phyloP scores from a whole-genome alignment of 92 coral and sea anemone genomes.

The Nematostella vectensis region DNA sequence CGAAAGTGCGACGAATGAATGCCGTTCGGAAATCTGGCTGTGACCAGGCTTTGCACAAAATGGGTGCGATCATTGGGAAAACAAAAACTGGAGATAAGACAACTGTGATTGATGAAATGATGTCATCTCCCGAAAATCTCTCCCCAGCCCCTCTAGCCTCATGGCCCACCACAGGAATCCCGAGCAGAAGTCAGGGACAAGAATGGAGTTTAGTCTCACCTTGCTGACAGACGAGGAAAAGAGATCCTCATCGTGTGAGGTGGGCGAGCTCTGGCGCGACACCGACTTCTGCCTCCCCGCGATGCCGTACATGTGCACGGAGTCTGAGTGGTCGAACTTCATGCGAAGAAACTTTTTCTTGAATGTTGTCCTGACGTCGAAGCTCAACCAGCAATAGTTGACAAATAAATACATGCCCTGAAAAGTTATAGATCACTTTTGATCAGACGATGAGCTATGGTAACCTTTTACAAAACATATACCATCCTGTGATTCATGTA shows the following conservation, averaged over 20 bases:
- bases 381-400: slow-evolving; percentile 51
- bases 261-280: slow-evolving; percentile 5
- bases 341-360: slow-evolving; percentile 33
- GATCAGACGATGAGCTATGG: slow-evolving; percentile 5
- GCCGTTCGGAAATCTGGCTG: too few species aligned
- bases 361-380: slow-evolving; percentile 38
- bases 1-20: too few species aligned
- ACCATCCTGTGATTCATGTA: background rate
- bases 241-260: slow-evolving; percentile 34
- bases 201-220: too few species aligned
- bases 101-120: too few species aligned
- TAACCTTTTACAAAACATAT: too few species aligned
- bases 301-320: slow-evolving; percentile 11
- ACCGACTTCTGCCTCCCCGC: slow-evolving; percentile 3
- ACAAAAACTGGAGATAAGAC: too few species aligned
- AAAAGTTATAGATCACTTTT: slow-evolving; percentile 7
- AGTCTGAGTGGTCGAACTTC: slow-evolving; percentile 12
- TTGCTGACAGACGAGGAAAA: slow-evolving; percentile 51
- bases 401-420: slow-evolving; percentile 79
- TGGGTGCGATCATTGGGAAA: too few species aligned
- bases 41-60: too few species aligned
- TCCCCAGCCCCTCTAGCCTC: too few species aligned
- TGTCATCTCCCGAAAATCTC: too few species aligned
- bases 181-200: too few species aligned
- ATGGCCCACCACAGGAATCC: too few species aligned